These are phyloP conservation scores for Falco rusticolus DNA, from an alignment of 2,797 vertebrate genomes.

Conservation along the genomic window DNA sequence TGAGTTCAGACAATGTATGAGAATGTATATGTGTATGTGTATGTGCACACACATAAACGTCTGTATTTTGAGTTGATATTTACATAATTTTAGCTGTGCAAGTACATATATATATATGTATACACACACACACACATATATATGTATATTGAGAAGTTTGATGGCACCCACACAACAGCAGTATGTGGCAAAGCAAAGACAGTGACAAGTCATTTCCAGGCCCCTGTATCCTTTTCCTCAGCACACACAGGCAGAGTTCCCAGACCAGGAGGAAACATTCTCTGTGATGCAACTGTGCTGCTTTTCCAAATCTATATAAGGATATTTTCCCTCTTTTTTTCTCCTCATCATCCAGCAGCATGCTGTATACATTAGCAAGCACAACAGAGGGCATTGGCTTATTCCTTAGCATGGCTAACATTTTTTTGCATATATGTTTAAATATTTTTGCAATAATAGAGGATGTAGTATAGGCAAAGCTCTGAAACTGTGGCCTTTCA, in stretches of 20 bases:
- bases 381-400: background rate
- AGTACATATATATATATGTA: no score
- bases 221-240: background rate
- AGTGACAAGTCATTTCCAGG: background rate
- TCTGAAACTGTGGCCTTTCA: background rate
- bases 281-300: background rate
- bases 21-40: background rate
- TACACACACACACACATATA: rapidly evolving
- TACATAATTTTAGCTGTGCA: background rate
- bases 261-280: background rate
- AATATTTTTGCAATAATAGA: background rate
- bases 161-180: rapidly evolving
- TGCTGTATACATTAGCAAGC: background rate
- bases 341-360: background rate
- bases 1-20: background rate
- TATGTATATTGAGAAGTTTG: background rate
- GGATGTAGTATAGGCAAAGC: background rate
- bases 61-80: background rate
- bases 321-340: background rate
- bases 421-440: background rate
- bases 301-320: background rate
- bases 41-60: background rate
- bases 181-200: background rate
- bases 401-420: background rate
- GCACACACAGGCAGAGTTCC: background rate